phyloP scores from a whole-genome alignment of 2,797 vertebrate genomes.

The Cichlasoma orientale region DNA sequence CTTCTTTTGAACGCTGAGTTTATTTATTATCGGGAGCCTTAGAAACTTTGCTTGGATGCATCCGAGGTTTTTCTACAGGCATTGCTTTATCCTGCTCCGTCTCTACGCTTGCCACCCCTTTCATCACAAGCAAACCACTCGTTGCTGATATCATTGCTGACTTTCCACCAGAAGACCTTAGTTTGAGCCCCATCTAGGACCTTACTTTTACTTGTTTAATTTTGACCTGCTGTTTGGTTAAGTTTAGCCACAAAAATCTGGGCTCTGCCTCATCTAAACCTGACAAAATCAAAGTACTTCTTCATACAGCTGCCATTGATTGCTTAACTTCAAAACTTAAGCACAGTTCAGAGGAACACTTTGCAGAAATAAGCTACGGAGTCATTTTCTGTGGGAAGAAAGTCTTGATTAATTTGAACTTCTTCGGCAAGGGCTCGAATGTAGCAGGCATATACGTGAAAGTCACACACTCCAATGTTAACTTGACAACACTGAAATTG shows the following conservation, averaged over 20 bases:
- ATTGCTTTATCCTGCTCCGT: background rate
- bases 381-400: background rate
- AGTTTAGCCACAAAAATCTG: background rate
- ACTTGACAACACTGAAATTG: background rate
- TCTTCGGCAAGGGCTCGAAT: background rate
- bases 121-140: background rate
- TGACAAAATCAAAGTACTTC: background rate
- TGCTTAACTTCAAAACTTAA: background rate
- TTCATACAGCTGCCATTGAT: no score
- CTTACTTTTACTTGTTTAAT: background rate
- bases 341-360: background rate
- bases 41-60: slow-evolving; percentile 4
- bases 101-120: background rate
- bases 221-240: background rate
- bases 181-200: background rate
- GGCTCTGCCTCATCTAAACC: background rate
- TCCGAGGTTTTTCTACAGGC: background rate
- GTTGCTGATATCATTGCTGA: background rate
- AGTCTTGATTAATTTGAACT: background rate
- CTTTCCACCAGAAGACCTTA: background rate
- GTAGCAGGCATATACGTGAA: background rate
- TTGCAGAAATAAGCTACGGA: background rate
- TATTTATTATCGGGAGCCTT: background rate
- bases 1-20: background rate
- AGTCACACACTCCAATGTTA: background rate